Conservation (phyloP, 2,113 vertebrate species). For the Ursus arctos region DNA sequence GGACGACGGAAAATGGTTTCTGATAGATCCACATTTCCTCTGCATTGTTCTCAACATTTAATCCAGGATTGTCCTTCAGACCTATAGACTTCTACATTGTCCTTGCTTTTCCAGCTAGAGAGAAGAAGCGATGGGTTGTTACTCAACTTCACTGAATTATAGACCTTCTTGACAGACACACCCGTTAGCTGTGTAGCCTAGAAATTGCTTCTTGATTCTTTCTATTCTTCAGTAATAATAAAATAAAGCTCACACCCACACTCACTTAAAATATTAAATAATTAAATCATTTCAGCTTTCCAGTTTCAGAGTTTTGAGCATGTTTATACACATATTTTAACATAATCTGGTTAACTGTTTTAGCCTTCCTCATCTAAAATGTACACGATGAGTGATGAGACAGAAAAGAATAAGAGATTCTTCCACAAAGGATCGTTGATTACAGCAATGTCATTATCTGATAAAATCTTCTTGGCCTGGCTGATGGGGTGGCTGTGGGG, state of each 20-base stretch:
- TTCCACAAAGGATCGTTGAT: not conserved
- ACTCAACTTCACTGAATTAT: conserved; percentile 20
- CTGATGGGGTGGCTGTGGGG: conserved; percentile 68
- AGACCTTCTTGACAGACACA: not conserved
- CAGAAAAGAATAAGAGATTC: conserved; percentile 73
- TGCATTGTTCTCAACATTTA: conserved; percentile 43
- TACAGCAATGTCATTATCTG: not conserved
- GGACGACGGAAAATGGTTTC: conserved; percentile 42
- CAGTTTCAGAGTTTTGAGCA: conserved; percentile 63
- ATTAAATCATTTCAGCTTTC: conserved; percentile 50
- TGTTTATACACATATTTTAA: conserved; percentile 78
- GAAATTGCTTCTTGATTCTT: conserved; percentile 56
- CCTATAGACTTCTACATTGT: conserved; percentile 25
- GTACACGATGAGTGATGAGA: conserved; percentile 73
- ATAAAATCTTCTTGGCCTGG: not conserved
- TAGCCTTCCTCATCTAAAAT: conserved; percentile 82
- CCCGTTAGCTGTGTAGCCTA: conserved; percentile 21
- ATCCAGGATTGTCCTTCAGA: conserved; percentile 52
- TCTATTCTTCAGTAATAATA: conserved; percentile 61
- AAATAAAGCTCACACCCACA: conserved; percentile 71
- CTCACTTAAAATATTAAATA: conserved; percentile 76
- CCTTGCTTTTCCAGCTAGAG: conserved; percentile 57
- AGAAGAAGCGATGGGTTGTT: conserved; percentile 60
- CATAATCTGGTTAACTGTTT: conserved; percentile 78
- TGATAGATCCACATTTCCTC: conserved; percentile 40